A percentile compares a stretch with the other conserved stretches of the same genome.
Conservation (phyloP, 1,140 invertebrate species). For the Ceratosolen fusciceps region DNA sequence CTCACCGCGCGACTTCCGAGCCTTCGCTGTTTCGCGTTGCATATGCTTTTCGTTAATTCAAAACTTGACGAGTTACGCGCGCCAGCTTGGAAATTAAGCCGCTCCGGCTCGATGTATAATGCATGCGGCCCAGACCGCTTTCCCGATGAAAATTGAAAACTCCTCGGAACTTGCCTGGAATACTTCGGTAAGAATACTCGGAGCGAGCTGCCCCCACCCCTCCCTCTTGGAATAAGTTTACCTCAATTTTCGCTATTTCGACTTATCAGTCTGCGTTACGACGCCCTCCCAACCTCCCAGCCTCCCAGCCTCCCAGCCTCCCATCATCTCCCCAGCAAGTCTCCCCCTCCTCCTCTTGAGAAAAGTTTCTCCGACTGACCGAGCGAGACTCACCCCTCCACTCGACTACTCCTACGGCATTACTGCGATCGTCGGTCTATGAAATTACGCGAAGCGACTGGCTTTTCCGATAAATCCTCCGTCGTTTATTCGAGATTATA, state of each 20-base stretch:
- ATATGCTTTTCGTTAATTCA: constrained; percentile 31
- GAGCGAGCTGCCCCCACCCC: not conserved
- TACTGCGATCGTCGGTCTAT: no score
- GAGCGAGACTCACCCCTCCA: no score
- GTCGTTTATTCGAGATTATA: no score
- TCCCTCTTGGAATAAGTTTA: constrained; percentile 12
- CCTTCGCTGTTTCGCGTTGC: not conserved
- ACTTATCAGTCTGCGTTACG: not conserved
- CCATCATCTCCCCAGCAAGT: no score
- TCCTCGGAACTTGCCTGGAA: not conserved
- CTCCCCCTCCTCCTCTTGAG: no score
- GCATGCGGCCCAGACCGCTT: not conserved
- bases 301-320: not conserved
- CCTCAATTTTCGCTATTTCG: not conserved
- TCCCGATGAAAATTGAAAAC: constrained; percentile 25
- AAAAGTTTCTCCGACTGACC: no score
- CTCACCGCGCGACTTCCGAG: not conserved
- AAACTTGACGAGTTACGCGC: constrained; percentile 3
- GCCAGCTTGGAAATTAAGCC: constrained; percentile 15
- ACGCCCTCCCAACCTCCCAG: not conserved
- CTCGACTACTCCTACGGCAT: no score
- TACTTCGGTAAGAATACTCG: not conserved
- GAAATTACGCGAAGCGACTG: no score
- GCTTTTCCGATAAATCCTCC: no score
- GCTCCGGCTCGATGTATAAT: constrained; percentile 7